Conservation (phyloP, 2,113 vertebrate species). For the Meriones unguiculatus region DNA sequence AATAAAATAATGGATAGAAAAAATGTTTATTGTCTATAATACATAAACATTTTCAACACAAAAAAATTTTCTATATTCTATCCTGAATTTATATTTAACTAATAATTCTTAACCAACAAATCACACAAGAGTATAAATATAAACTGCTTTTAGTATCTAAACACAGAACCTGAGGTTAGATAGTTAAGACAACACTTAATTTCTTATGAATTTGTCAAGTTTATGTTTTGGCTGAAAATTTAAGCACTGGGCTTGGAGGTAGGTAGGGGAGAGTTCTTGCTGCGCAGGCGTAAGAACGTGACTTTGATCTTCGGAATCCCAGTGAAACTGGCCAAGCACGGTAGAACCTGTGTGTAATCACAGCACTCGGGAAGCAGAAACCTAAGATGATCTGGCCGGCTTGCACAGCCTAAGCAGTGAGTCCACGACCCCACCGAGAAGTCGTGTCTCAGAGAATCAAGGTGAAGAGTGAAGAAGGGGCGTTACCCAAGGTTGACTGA, state of each 20-base stretch:
- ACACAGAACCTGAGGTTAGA: neutral
- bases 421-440: neutral
- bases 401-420: too few relatives aligned
- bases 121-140: neutral
- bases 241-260: neutral
- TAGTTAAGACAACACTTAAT: neutral
- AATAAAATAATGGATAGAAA: neutral
- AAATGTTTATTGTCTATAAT: neutral
- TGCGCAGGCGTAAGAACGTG: neutral
- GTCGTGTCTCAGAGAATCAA: too few relatives aligned
- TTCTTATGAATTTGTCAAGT: neutral
- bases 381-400: too few relatives aligned
- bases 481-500: too few relatives aligned
- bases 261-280: neutral
- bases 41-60: neutral
- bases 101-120: neutral
- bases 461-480: too few relatives aligned
- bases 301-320: neutral
- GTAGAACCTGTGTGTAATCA: neutral
- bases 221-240: neutral
- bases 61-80: neutral
- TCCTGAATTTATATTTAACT: neutral
- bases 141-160: neutral
- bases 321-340: neutral
- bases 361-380: too few relatives aligned